Base-by-base conservation (phyloP, 2,888 invertebrate species). In the Octodonta nipae region DNA sequence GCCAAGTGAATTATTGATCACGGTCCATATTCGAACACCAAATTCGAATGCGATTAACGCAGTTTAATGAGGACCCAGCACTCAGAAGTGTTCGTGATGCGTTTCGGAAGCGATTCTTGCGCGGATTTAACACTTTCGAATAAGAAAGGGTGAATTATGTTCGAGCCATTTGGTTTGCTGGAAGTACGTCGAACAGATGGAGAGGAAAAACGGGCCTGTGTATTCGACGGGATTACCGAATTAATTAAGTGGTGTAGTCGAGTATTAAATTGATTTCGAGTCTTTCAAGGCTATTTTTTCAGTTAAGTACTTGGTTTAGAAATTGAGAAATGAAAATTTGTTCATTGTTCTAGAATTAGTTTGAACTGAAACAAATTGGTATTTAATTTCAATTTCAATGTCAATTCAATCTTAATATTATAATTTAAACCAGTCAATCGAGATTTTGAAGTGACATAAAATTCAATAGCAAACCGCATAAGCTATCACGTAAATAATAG, bases 21-120 rank as follows among this genome's bases (percentile, higher is more conserved):
- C 34, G 41, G 45, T 42, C 45, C 45, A 43, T 48, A 51, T 52
- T 50, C 51, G 51, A 55, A 51, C 52, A 52, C 50, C 53, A 50
- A 56, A 56, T 55, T 52, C 51, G 55, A 56, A 56, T 49, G 54
- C 54, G 55, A 58, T 58, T 58, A 57, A 55, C 55, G 55, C 54
- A 50, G 54, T 56, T 57, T 55, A 56, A 57, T 57, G 51, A 53
- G 51, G 36, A 38, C 32, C 15, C 26, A 32, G 35, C 28, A 20
- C 12, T n/a, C 16, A 29, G 27, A 17, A 28, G 26, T 32, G 13
- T 12, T 24, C 25, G 28, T 8, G 22, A 15, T 12, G 31, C 26
- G 28, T 13, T 28, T 32, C 11, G 22, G 22, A 3, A 11, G 22
- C 11, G 22, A n/a, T 10, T 22, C 22, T n/a, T 11, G n/a, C n/a